Evolutionary conservation across 2,797 vertebrate genomes (phyloP).

Genomic region (Epinephelus coioides): DNA sequence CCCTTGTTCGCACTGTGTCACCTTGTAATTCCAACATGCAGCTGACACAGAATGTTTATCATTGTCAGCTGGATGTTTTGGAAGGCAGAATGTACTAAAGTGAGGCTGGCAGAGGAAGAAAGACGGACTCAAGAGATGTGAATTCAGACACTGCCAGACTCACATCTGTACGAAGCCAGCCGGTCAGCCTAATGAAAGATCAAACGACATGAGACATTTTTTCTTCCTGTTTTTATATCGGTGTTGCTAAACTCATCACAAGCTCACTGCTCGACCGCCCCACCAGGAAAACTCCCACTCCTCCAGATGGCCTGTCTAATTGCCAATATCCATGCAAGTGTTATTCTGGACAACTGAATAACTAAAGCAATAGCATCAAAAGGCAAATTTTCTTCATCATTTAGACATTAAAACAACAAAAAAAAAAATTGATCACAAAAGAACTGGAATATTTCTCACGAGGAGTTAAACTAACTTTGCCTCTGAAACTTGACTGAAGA

Average conservation of each 20-base stretch:
- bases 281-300: slow-evolving; percentile 75
- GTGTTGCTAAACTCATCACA: slow-evolving; percentile 61
- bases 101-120: slow-evolving; percentile 24
- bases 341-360: slow-evolving; percentile 55
- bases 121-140: slow-evolving; percentile 27
- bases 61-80: slow-evolving; percentile 14
- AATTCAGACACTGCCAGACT: slow-evolving; percentile 40
- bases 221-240: slow-evolving; percentile 34
- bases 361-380: slow-evolving; percentile 32
- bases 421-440: slow-evolving; percentile 1
- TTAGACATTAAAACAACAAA: slow-evolving; percentile 22
- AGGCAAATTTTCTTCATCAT: slow-evolving; percentile 19
- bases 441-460: background rate
- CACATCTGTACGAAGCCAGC: slow-evolving; percentile 56
- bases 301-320: slow-evolving; percentile 75
- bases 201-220: slow-evolving; percentile 32
- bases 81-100: slow-evolving; percentile 9
- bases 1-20: background rate
- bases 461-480: background rate
- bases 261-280: slow-evolving; percentile 47
- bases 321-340: slow-evolving; percentile 62
- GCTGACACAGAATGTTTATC: background rate
- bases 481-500: background rate
- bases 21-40: background rate
- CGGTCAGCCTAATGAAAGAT: slow-evolving; percentile 37